Evolutionary conservation across 1,140 invertebrate species (phyloP), one percentile per base, ranked within the genome.

Genomic region (Caenorhabditis brenneri): DNA sequence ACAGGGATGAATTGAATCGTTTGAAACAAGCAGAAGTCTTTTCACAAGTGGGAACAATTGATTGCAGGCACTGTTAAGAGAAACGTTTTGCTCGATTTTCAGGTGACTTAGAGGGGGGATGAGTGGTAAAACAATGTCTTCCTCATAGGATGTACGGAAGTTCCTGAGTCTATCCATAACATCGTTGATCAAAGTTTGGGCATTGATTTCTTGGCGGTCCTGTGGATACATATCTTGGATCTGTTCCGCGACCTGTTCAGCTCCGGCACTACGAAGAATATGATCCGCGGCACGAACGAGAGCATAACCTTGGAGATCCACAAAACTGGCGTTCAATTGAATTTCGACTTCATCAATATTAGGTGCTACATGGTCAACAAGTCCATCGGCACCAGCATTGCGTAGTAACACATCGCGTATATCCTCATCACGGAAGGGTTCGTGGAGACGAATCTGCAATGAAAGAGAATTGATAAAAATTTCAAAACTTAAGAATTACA

Each of bases 1-100:
- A 51, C 95, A 94, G 88, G 94, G 93, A 88, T 94, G 95, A 0
- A 96, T 95, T 2, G 94, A 94, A 82, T 96, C 95, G 0, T 95
- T 95, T 88, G 95, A 93, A 2, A 93, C 92, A 89, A 96, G 95
- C 31, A 96, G 91, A 29, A 96, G 91, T 80, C 93, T 93, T 29
- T 96, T 91, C 90, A 94, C 95, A 36, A 94, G 93, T 29, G 93
- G 93, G 7, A 95, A 90, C 10, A 94, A 42, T 27, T 83, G 58
- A 4, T 74, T 79, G 27, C 82, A 83, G 4, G 82, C 82, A 22
- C 65, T 80, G n/a, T 42, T 74, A 9, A 83, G 27, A 15, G 78
- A 79, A 4, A 83, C 46, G 24, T 83, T 53, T 49, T 79, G 69
- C 39, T 83, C 58, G 12, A 81, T 51, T 51, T 80, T 55, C 19